Percentiles rank a stretch among this genome's conserved stretches.
Conservation (phyloP, 2,888 invertebrate species). For the Drosophila paracracens region DNA sequence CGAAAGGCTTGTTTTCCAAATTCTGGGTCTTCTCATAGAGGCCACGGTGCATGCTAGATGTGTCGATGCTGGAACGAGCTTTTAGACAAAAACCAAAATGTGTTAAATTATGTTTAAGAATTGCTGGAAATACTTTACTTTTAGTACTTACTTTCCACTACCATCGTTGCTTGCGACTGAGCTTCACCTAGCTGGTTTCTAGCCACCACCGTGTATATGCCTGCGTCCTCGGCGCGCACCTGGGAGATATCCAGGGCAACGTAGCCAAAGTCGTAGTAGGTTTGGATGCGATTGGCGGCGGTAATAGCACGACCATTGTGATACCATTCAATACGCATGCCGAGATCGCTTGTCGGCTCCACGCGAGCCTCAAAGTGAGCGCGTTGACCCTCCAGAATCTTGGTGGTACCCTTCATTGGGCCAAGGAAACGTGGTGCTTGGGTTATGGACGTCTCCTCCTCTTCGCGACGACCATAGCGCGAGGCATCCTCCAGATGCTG, state of each 20-base stretch:
- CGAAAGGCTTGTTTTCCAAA: constrained; percentile 93
- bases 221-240: constrained; percentile 96
- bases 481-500: constrained; percentile 94
- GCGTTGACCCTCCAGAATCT: constrained; percentile 96
- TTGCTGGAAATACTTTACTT: background rate
- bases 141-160: constrained; percentile 92
- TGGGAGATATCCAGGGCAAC: constrained; percentile 97
- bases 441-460: constrained; percentile 90
- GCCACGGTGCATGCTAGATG: constrained; percentile 94
- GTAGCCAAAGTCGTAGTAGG: constrained; percentile 98
- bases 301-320: constrained; percentile 96
- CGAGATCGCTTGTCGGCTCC: constrained; percentile 96
- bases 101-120: background rate
- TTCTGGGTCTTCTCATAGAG: constrained; percentile 94
- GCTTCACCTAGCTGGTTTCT: constrained; percentile 96
- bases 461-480: constrained; percentile 88
- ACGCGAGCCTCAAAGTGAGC: constrained; percentile 98
- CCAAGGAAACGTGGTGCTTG: constrained; percentile 95
- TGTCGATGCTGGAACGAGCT: constrained; percentile 95
- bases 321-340: constrained; percentile 98
- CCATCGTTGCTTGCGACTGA: constrained; percentile 92
- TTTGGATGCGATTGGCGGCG: constrained; percentile 95
- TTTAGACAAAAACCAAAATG: constrained; percentile 69
- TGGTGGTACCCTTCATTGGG: constrained; percentile 95
- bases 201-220: constrained; percentile 96